Evolutionary conservation across 2,888 invertebrate genomes (phyloP).

Genomic region (Orchesella flavescens): DNA sequence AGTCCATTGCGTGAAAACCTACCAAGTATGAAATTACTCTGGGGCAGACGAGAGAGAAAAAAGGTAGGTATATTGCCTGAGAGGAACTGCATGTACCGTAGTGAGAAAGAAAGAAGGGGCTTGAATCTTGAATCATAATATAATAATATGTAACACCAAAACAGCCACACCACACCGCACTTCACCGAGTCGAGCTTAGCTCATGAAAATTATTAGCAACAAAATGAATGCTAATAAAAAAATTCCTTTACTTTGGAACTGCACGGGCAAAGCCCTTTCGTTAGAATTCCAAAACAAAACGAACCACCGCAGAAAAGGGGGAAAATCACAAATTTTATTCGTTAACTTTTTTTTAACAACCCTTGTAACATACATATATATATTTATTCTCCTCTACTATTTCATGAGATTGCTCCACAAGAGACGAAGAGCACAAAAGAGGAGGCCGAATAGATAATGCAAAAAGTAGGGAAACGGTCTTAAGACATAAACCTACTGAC

Average conservation of each 20-base stretch:
- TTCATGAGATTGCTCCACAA: background rate
- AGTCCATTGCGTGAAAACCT: conserved; percentile 42
- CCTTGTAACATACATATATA: background rate
- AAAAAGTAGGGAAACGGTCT: conserved; percentile 53
- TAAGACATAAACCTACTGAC: conserved; percentile 59
- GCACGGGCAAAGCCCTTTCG: background rate
- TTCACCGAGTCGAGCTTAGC: conserved; percentile 5
- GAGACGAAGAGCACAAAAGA: background rate
- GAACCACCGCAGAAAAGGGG: conserved; percentile 11
- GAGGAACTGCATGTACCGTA: background rate
- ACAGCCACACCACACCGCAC: conserved; percentile 17
- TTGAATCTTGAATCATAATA: too few relatives aligned
- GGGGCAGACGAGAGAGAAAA: background rate
- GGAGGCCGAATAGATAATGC: conserved; percentile 28
- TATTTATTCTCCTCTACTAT: too few relatives aligned
- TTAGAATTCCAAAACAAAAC: conserved; percentile 5
- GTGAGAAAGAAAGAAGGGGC: background rate
- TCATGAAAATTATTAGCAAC: conserved; percentile 17
- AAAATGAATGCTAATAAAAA: conserved; percentile 7
- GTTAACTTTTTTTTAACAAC: conserved; percentile 17
- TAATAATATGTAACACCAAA: conserved; percentile 8
- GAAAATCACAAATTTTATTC: conserved; percentile 22
- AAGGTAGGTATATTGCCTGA: background rate
- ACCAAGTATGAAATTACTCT: conserved; percentile 42
- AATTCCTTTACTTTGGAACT: conserved; percentile 9